Evolutionary conservation across 2,888 invertebrate genomes (phyloP), one percentile per base, ranked within the genome.

Genomic region (Gryllus longicercus): DNA sequence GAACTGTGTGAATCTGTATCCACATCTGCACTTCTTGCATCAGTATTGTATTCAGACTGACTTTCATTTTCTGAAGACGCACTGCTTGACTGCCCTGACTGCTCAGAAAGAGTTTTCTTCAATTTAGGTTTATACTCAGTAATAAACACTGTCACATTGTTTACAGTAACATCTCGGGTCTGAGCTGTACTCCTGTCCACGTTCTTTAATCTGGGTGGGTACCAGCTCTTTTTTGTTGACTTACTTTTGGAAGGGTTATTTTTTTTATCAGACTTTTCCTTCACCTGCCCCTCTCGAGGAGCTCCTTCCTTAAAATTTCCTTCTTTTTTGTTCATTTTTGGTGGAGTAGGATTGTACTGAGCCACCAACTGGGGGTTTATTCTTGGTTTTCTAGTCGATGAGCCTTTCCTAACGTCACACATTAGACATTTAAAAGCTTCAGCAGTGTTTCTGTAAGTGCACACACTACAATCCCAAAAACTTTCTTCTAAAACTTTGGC

Each of bases 391-490:
- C 63, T 78, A 50, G 92, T 92, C 12, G 91, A 91, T 1, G 92
- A 92, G 81, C 96, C 96, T 93, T 99, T 99, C 85, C 99, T 92
- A 86, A 98, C 97, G 91, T 98, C 98, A 91, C 99, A 99, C 96
- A 99, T 98, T 86, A 96, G 94, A 91, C 99, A 99, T 92, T 98
- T 99, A 90, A 99, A 99, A 84, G 98, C 97, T 92, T 98, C 98
- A 84, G 96, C 96, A 85, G 96, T 95, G 89, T 98, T 98, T 88
- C 96, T 93, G 89, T 95, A 98, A 82, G 99, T 99, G 90, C 99
- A 99, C 87, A 98, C 98, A 90, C 97, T 97, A 89, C 99, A 99
- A 89, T 98, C 98, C 99, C 99, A 99, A 88, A 93, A 94, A 88
- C 94, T 95, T 87, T 97, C 97, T 91, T 96, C 96, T 86, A 93